These are phyloP conservation scores for Cotesia typhae DNA, from an alignment of 1,140 invertebrate species.

Conservation along the genomic window DNA sequence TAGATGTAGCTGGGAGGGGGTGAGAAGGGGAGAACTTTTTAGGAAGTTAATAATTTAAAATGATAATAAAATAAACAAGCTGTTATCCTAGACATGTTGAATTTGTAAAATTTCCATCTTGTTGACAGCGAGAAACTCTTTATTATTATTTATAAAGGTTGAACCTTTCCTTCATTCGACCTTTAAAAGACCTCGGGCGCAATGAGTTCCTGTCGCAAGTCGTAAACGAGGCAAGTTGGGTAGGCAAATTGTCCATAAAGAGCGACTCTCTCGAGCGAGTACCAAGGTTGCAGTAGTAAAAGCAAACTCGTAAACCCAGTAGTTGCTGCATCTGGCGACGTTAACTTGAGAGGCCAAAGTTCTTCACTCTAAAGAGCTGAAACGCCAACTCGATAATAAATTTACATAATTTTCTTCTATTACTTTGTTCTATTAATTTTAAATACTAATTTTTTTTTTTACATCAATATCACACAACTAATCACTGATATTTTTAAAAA, in stretches of 20 bases:
- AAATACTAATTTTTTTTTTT: background rate
- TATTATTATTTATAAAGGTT: background rate
- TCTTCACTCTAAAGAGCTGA: constrained; percentile 13
- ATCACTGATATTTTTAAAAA: too few species aligned
- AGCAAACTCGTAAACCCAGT: constrained; percentile 22
- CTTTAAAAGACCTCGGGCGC: constrained; percentile 12
- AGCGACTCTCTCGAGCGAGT: background rate
- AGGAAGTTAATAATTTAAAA: too few species aligned
- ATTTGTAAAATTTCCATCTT: constrained; percentile 6
- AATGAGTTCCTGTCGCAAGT: constrained; percentile 13
- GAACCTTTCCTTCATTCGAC: background rate
- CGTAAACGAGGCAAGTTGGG: constrained; percentile 24
- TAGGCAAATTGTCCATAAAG: constrained; percentile 29
- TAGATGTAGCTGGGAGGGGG: background rate
- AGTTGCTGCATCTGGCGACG: constrained; percentile 15
- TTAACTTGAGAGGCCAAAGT: constrained; percentile 20
- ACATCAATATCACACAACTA: background rate
- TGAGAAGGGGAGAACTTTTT: too few species aligned
- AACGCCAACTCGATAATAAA: constrained; percentile 10
- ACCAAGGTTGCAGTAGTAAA: constrained; percentile 8
- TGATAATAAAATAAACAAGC: constrained; percentile 1
- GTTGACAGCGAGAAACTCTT: background rate
- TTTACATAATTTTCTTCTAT: constrained; percentile 24
- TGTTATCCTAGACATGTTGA: background rate
- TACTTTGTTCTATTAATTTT: constrained; percentile 1